Conservation (phyloP, 2,797 vertebrate genomes). For the Ceryle rudis region DNA sequence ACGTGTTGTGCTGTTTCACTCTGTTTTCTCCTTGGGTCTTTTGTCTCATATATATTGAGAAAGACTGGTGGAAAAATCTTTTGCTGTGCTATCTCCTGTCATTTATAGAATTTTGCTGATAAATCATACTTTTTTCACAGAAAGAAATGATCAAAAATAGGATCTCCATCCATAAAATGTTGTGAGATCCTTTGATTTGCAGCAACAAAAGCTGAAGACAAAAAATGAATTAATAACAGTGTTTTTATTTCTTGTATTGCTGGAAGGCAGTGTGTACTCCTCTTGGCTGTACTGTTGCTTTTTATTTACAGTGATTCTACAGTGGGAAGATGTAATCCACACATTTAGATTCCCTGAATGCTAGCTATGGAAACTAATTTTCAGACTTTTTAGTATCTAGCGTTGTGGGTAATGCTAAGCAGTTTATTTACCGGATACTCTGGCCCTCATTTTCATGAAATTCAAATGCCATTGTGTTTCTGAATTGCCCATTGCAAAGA, state of each 20-base stretch:
- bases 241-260: neutral
- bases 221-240: neutral
- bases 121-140: neutral
- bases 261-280: neutral
- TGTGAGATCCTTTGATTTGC: neutral
- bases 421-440: neutral
- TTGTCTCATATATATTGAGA: neutral
- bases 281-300: neutral
- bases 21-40: neutral
- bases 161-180: neutral
- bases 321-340: neutral
- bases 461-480: neutral
- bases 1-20: neutral
- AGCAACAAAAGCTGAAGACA: neutral
- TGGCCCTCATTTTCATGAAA: neutral
- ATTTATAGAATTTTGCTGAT: neutral
- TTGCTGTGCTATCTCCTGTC: neutral
- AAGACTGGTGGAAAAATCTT: neutral
- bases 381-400: neutral
- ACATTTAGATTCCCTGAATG: neutral
- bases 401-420: neutral
- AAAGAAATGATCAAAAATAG: neutral
- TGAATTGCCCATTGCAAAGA: neutral
- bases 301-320: neutral
- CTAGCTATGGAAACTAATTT: neutral